Evolutionary conservation across 2,888 invertebrate species (phyloP), one percentile per base, ranked within the genome.

Genomic region (Philaethria dido): DNA sequence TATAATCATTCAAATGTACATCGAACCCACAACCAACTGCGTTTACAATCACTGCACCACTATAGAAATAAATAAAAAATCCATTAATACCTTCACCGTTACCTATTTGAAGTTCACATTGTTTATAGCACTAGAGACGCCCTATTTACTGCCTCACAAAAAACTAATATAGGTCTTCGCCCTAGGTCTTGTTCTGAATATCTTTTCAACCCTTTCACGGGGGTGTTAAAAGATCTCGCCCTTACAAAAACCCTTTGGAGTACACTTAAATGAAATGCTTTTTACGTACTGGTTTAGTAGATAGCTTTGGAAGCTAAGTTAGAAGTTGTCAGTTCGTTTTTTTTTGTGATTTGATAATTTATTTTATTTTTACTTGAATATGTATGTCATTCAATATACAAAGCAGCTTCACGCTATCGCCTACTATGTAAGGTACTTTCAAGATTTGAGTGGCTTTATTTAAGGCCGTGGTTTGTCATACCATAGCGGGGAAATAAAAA

Each of bases 131-230:
- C 25, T 25, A 25, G 36, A 52, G 39, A 20, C 52, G 54, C 20
- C 33, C 61, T 29, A 14, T 52, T 69, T 62, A 57, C 25, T 22
- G 20, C 39, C 45, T 48, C 47, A 66, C 55, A 57, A 67, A 60
- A 69, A 63, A 52, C 16, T 61, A 68, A 72, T 72, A 65, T 69
- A 71, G 72, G 71, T 71, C 72, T 69, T 47, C 48, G 70, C 64
- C 66, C 60, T 60, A 57, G 64, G 66, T 42, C 45, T 48, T 39
- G 63, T 25, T 62, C 62, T 69, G 69, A 69, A 71, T 69, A 64
- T 60, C 70, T 61, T 64, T 70, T 66, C 70, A 70, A 57, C 66
- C 62, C 66, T 69, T 70, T 70, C 68, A 70, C 47, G 39, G 25
- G 62, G 57, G 69, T 63, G 52, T 66, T 16, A 68, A 70, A 69